Base-by-base conservation (phyloP, 1,140 invertebrate species). In the Microplitis demolitor region DNA sequence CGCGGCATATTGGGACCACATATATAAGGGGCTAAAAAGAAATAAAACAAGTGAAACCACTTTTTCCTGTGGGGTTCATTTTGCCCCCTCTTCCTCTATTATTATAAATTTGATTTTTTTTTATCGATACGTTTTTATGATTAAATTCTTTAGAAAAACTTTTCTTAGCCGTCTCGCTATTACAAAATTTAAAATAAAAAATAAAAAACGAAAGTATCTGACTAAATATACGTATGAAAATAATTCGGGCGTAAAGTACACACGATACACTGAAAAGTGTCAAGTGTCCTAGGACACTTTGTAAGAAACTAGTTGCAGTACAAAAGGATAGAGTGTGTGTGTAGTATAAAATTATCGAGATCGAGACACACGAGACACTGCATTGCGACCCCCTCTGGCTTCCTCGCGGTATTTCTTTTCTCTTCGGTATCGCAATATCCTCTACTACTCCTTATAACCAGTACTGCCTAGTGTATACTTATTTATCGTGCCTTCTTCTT, bases 351-450 rank as follows among this genome's bases (percentile, higher is more conserved):
- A 24, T 24, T 74, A 78, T 75, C 77, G 73, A 69, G 78, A 82
- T 80, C 82, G 80, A 75, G 84, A 83, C 79, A 86, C 78, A 81
- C 79, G 84, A 85, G 83, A 85, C 80, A 84, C 82, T 24, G 24
- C 24, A 24, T 84, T 71, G 56, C 71, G 72, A 77, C 71, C 77
- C 77, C 77, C 76, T 78, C 78, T 76, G 54, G 76, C 78, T 76
- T 31, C 35, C 74, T 74, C 75, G 75, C 76, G 69, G 64, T 63
- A 71, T 64, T 45, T 62, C 54, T 24, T 24, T 24, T 24, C 24
- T 24, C 24, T 24, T 24, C 2, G 24, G 24, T 24, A 24, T 24
- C 24, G 24, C 24, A 24, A 24, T 24, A 24, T 24, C 24, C 24
- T 24, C 24, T 24, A 24, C 24, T 24, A 24, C 24, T 58, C 34